A percentile compares a stretch with the other conserved stretches of the same genome.
phyloP scores from a whole-genome alignment of 2,888 invertebrate species.

The Sinhomidia bicolor region DNA sequence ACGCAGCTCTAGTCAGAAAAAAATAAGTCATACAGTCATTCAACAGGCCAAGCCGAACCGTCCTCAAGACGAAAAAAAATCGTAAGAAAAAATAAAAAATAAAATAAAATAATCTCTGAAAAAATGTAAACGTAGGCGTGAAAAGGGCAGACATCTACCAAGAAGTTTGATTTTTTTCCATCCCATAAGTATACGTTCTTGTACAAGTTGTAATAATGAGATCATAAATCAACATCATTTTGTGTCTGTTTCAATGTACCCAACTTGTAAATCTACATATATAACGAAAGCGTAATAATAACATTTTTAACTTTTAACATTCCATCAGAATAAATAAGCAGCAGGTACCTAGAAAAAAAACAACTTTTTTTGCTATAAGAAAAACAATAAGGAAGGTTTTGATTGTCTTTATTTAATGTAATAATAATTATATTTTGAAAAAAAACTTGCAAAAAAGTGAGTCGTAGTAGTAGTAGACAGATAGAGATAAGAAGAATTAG shows the following conservation, averaged over 20 bases:
- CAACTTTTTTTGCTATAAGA: slow-evolving; percentile 2
- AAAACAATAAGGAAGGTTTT: not conserved
- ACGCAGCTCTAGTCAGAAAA: slow-evolving; percentile 5
- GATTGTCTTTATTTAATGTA: not conserved
- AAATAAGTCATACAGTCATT: not conserved
- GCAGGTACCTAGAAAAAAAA: slow-evolving; percentile 56
- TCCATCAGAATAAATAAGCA: slow-evolving; percentile 42
- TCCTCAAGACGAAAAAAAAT: slow-evolving; percentile 28
- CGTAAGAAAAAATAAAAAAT: not conserved
- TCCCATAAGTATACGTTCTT: not conserved
- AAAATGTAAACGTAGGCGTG: slow-evolving; percentile 58
- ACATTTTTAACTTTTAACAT: no score
- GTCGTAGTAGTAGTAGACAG: not conserved
- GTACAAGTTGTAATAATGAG: slow-evolving; percentile 7
- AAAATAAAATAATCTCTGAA: not conserved
- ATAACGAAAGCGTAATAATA: slow-evolving; percentile 17
- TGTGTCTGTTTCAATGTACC: slow-evolving; percentile 42
- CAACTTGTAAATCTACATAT: not conserved
- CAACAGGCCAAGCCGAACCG: slow-evolving; percentile 39
- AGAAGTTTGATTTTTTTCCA: slow-evolving; percentile 4
- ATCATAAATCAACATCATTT: slow-evolving; percentile 45
- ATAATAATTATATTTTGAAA: not conserved
- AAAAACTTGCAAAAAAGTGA: not conserved
- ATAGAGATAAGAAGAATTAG: slow-evolving; percentile 29
- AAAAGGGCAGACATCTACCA: slow-evolving; percentile 27